Base-by-base conservation (phyloP, 2,888 invertebrate genomes). In the Chydorus sphaericus region DNA sequence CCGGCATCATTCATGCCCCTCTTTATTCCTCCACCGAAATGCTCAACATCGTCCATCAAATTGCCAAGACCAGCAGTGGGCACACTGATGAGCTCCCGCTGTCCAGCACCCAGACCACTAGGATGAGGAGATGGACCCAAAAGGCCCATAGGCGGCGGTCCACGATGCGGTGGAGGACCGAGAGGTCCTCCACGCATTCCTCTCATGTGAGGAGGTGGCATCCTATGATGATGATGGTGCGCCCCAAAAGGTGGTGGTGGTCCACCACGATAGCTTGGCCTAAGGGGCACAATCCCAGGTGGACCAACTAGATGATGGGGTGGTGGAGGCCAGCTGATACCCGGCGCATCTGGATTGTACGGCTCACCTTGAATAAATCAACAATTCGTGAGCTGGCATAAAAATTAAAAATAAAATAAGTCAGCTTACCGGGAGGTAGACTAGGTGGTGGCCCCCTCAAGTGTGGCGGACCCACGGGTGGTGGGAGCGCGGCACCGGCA, bases 291-390 rank as follows among this genome's bases (percentile, higher is more conserved):
- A 39, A 37, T 53, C 33, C 50, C 55, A 18, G 60, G 54, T 30
- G 58, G 59, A 3, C 50, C 56, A 10, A 33, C 20, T 20, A 11
- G 38, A n/a, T n/a, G n/a, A n/a, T n/a, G n/a, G 3, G 48, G 31
- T 20, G 56, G 56, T 11, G 49, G 37, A 31, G 37, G 54, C 57
- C 57, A 57, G 14, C 48, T 38, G 38, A 88, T 81, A 64, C 83
- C 84, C 14, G 88, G 88, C 10, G 84, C 81, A 64, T 86, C 81
- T 0, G 88, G 87, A 71, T 87, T 88, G 70, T 87, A 86, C n/a
- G 61, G 59, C 61, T 85, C 84, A 73, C 71, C 29, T 56, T 55
- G 48, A 61, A 67, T 65, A 48, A 33, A 28, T 30, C n/a, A 20
- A 2, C 3, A 23, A 23, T 28, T 30, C 44, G 26, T 33, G 14